Conservation (phyloP, 92 coral and sea anemone genomes). For the Palythoa caribaeorum region DNA sequence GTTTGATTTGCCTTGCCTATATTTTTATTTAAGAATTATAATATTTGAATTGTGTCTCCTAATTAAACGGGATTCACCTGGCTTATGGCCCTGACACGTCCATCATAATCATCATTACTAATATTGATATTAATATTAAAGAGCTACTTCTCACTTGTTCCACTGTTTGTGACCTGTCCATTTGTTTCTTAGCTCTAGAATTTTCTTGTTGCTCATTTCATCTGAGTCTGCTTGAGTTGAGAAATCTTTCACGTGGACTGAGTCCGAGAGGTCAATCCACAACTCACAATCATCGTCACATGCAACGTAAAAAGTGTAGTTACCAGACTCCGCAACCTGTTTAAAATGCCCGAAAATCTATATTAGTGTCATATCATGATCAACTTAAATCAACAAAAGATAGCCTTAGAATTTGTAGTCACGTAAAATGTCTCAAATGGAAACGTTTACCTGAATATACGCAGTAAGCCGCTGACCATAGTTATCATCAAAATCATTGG, state of each 20-base stretch:
- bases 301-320: constrained; percentile 73
- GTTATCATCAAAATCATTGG: constrained; percentile 40
- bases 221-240: neutral
- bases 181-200: constrained; percentile 13
- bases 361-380: too few species aligned
- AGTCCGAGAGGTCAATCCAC: constrained; percentile 56
- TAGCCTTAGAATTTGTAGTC: neutral
- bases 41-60: too few species aligned
- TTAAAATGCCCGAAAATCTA: neutral
- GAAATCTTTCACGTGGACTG: neutral
- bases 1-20: too few species aligned
- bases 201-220: constrained; percentile 30
- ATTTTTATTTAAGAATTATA: too few species aligned
- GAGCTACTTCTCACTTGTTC: constrained; percentile 48
- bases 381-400: neutral
- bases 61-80: too few species aligned
- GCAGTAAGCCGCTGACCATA: constrained; percentile 79
- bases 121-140: too few species aligned
- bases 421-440: too few species aligned
- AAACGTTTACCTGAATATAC: constrained; percentile 59
- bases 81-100: too few species aligned
- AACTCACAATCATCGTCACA: constrained; percentile 78
- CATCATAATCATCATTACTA: neutral
- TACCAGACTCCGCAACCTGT: constrained; percentile 79
- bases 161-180: constrained; percentile 61